Conservation (phyloP, 2,113 vertebrate genomes). For the Phyllopteryx taeniolatus region DNA sequence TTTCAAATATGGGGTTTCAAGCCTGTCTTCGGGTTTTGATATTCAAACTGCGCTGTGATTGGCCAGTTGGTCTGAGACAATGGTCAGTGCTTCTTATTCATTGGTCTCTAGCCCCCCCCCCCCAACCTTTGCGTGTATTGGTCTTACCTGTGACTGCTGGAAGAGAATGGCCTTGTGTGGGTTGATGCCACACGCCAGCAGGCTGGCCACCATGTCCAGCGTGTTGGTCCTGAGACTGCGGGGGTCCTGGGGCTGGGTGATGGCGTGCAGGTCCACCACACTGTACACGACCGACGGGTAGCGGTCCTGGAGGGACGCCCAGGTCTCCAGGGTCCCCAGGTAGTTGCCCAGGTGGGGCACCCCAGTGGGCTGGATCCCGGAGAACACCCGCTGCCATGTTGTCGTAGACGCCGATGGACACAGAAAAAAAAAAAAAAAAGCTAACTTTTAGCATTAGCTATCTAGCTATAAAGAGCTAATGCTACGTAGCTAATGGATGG, state of each 20-base stretch:
- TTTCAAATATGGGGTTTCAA: too few relatives aligned
- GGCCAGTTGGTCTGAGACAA: too few relatives aligned
- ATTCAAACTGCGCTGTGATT: too few relatives aligned
- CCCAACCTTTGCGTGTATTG: too few relatives aligned
- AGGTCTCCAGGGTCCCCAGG: slow-evolving; percentile 91
- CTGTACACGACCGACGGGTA: slow-evolving; percentile 82
- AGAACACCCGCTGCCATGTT: slow-evolving; percentile 78
- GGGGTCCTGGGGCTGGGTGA: slow-evolving; percentile 86
- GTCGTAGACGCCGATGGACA: slow-evolving; percentile 30
- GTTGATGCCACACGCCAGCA: slow-evolving; percentile 90
- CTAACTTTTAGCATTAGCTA: background rate
- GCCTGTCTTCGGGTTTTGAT: too few relatives aligned
- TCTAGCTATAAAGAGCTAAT: background rate
- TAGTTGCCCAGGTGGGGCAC: slow-evolving; percentile 92
- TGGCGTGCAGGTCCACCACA: slow-evolving; percentile 91
- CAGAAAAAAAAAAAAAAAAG: background rate
- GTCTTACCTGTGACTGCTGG: slow-evolving; percentile 88
- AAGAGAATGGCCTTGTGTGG: slow-evolving; percentile 85
- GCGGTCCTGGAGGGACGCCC: slow-evolving; percentile 83
- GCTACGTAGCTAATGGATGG: background rate
- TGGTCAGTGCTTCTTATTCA: too few relatives aligned
- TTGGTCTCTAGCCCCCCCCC: too few relatives aligned
- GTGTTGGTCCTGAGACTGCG: slow-evolving; percentile 75
- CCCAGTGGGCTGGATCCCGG: slow-evolving; percentile 93
- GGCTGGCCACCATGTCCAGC: slow-evolving; percentile 85